Percentiles rank a stretch among this genome's conserved stretches.
These are phyloP conservation scores for Melanostigma gelatinosum DNA, from an alignment of 2,113 vertebrate genomes.

Conservation along the genomic window DNA sequence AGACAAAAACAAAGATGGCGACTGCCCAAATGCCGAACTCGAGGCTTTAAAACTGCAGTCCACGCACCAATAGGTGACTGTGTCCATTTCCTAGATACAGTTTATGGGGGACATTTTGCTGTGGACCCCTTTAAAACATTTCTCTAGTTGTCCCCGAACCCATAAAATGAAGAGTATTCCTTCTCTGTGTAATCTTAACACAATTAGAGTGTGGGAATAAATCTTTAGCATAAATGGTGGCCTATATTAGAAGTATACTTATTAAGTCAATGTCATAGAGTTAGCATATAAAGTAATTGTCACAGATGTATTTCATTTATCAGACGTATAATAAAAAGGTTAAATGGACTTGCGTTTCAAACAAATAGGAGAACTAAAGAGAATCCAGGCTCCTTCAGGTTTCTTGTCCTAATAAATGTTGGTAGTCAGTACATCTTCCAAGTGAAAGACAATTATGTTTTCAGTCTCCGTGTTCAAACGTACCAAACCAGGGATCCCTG, in stretches of 20 bases:
- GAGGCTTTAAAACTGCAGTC: too few species aligned
- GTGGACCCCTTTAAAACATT: not conserved
- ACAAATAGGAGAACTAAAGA: not conserved
- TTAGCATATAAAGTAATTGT: not conserved
- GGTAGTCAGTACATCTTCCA: not conserved
- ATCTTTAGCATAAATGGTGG: not conserved
- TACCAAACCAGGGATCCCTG: slow-evolving; percentile 6
- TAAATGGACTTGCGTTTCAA: not conserved
- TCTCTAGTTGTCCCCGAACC: not conserved
- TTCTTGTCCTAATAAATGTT: not conserved
- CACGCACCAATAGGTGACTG: too few species aligned
- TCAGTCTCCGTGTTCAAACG: slow-evolving; percentile 13
- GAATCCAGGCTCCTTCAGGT: not conserved
- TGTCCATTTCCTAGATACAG: too few species aligned
- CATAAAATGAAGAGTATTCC: not conserved
- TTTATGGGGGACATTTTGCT: not conserved
- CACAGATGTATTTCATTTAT: not conserved
- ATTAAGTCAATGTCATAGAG: not conserved
- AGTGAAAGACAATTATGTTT: not conserved
- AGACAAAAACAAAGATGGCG: too few species aligned
- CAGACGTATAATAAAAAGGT: not conserved
- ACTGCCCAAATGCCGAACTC: too few species aligned
- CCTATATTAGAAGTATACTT: not conserved
- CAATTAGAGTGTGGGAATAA: not conserved
- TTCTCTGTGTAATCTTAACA: not conserved